These are phyloP conservation scores for Cerastoderma edule DNA, from an alignment of 2,888 invertebrate genomes.

Conservation along the genomic window DNA sequence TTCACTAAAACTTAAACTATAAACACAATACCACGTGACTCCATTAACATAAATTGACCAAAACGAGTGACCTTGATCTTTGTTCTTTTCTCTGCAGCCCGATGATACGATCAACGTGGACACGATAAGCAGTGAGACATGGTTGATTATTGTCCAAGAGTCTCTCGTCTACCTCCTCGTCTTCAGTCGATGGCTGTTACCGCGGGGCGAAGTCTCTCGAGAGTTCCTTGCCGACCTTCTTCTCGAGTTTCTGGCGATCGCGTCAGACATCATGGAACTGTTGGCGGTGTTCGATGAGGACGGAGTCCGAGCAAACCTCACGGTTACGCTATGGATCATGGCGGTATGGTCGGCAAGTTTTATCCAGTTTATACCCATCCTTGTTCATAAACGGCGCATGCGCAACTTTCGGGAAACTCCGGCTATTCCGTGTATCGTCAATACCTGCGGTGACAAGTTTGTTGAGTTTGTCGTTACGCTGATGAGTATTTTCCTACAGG, in stretches of 20 bases:
- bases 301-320: conserved; percentile 70
- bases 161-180: conserved; percentile 62
- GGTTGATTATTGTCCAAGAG: conserved; percentile 66
- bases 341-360: conserved; percentile 80
- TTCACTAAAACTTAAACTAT: too few relatives aligned
- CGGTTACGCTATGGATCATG: conserved; percentile 75
- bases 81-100: too few relatives aligned
- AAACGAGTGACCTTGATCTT: too few relatives aligned
- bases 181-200: conserved; percentile 63
- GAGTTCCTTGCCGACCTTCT: conserved; percentile 80
- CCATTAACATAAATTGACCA: too few relatives aligned
- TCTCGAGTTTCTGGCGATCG: conserved; percentile 82
- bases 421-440: conserved; percentile 19
- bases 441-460: conserved; percentile 49
- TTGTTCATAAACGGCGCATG: conserved; percentile 59
- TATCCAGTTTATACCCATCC: conserved; percentile 80
- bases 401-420: conserved; percentile 36
- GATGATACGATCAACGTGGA: neutral
- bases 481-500: conserved; percentile 69
- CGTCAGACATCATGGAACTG: conserved; percentile 76
- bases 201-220: conserved; percentile 71
- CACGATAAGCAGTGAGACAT: conserved; percentile 44
- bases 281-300: conserved; percentile 73
- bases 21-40: too few relatives aligned
- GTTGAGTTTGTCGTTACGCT: conserved; percentile 53